Evolutionary conservation across 2,888 invertebrate species (phyloP).

Genomic region (Nemotelus nigrinus): DNA sequence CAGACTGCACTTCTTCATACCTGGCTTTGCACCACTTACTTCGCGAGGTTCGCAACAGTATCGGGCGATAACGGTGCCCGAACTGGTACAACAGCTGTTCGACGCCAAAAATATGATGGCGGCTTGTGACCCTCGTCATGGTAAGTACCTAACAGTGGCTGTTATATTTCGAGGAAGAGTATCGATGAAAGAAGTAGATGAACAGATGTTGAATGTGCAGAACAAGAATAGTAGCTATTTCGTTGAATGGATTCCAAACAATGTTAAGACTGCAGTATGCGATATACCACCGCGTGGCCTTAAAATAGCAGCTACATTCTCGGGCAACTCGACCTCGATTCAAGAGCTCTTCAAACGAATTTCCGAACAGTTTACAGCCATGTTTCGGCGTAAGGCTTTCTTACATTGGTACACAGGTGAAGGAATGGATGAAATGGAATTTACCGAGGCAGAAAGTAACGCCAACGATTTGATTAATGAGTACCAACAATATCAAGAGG

Average conservation of each 20-base stretch:
- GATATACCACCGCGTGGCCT: slow-evolving; percentile 90
- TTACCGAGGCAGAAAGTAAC: slow-evolving; percentile 95
- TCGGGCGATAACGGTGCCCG: slow-evolving; percentile 89
- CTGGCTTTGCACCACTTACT: slow-evolving; percentile 93
- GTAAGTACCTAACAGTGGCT: slow-evolving; percentile 89
- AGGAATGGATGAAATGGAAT: slow-evolving; percentile 97
- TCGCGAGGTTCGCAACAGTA: slow-evolving; percentile 91
- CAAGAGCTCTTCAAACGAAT: slow-evolving; percentile 92
- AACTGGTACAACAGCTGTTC: slow-evolving; percentile 92
- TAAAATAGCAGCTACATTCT: slow-evolving; percentile 95
- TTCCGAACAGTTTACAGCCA: slow-evolving; percentile 91
- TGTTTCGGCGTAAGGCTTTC: slow-evolving; percentile 97
- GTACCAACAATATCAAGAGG: slow-evolving; percentile 94
- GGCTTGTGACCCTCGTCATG: slow-evolving; percentile 92
- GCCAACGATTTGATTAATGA: slow-evolving; percentile 77
- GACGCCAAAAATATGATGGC: slow-evolving; percentile 98
- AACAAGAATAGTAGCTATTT: slow-evolving; percentile 93
- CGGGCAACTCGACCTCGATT: slow-evolving; percentile 93
- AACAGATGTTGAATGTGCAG: slow-evolving; percentile 95
- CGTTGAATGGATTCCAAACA: slow-evolving; percentile 94
- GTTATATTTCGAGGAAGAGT: slow-evolving; percentile 91
- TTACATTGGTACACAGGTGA: slow-evolving; percentile 98
- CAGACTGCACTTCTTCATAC: slow-evolving; percentile 95
- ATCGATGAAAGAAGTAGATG: slow-evolving; percentile 93
- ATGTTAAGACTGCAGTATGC: slow-evolving; percentile 92